Evolutionary conservation across 2,888 invertebrate species (phyloP).

Genomic region (Nyleta sp.): DNA sequence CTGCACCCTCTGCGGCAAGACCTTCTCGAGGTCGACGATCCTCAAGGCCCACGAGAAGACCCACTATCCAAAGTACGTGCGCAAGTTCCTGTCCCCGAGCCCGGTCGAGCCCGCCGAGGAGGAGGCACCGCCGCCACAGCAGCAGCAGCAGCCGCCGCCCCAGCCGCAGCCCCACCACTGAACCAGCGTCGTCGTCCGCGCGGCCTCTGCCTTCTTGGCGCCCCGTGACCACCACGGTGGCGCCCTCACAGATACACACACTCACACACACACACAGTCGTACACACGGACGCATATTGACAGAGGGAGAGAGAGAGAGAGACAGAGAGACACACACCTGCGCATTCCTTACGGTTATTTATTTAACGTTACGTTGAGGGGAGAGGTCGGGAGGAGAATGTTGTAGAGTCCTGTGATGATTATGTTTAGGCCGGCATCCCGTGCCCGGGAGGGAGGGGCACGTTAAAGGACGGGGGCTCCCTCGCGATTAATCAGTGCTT

Average conservation of each 20-base stretch:
- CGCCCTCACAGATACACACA: too few species aligned
- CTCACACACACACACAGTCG: too few species aligned
- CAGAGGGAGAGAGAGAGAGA: too few species aligned
- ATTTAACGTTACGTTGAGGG: slow-evolving; percentile 48
- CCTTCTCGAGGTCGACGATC: slow-evolving; percentile 95
- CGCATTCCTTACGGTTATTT: too few species aligned
- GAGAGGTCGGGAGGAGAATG: too few species aligned
- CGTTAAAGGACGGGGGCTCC: slow-evolving; percentile 81
- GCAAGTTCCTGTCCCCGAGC: slow-evolving; percentile 94
- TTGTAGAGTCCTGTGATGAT: slow-evolving; percentile 82
- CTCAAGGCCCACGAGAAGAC: slow-evolving; percentile 96
- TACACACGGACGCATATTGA: too few species aligned
- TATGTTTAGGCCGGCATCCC: slow-evolving; percentile 78
- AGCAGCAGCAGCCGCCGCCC: slow-evolving; percentile 28
- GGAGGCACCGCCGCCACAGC: slow-evolving; percentile 82
- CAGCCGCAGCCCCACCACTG: too few species aligned
- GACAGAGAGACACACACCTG: too few species aligned
- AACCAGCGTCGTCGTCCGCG: too few species aligned
- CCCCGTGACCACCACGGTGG: too few species aligned
- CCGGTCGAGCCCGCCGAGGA: slow-evolving; percentile 93
- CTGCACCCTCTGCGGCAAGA: slow-evolving; percentile 94
- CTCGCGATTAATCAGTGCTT: slow-evolving; percentile 82
- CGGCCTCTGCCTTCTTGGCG: too few species aligned
- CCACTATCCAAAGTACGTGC: slow-evolving; percentile 95
- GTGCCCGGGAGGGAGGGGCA: slow-evolving; percentile 80